Evolutionary conservation across 2,888 invertebrate genomes (phyloP), one percentile per base, ranked within the genome.

Genomic region (Tetropium fuscum): DNA sequence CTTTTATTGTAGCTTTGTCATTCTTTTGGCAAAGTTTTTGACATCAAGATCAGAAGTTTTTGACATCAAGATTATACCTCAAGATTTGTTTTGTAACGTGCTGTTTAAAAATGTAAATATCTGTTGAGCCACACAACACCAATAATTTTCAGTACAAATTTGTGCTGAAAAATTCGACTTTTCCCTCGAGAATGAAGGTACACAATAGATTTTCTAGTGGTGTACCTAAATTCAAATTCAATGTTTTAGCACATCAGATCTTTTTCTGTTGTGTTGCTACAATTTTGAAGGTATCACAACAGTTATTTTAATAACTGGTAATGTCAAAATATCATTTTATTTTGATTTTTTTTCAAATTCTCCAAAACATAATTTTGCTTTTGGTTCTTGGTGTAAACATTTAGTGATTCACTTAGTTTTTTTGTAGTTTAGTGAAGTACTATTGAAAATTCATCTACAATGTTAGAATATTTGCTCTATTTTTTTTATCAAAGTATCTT

Each of bases 21-120:
- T 53, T 19, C 3, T 55, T 60, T 58, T 60, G 59, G 34, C 53
- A 54, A 56, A 58, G 44, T 15, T 30, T 44, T 27, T 44, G 44
- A 16, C 44, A 2, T 38, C 34, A 40, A 38, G 38, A 27, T 19
- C 2, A 4, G 7, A n/a, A n/a, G n/a, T 49, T 30, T 16, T 2
- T 7, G 11, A 18, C 11, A 13, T 16, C 10, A n/a, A n/a, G n/a
- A n/a, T n/a, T n/a, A n/a, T n/a, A n/a, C n/a, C n/a, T n/a, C n/a
- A n/a, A n/a, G n/a, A n/a, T 47, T 47, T 47, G 47, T 32, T 38
- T 38, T 18, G 18, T 10, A 38, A 38, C 19, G 15, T 38, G 38
- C 18, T 7, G 48, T 25, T 27, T 40, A 11, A 34, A 30, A 27
- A 13, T 27, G 27, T 22, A 19, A 27, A 34, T 56, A 11, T n/a